Conservation (phyloP, 1,140 invertebrate species). For the Drosophila busckii region DNA sequence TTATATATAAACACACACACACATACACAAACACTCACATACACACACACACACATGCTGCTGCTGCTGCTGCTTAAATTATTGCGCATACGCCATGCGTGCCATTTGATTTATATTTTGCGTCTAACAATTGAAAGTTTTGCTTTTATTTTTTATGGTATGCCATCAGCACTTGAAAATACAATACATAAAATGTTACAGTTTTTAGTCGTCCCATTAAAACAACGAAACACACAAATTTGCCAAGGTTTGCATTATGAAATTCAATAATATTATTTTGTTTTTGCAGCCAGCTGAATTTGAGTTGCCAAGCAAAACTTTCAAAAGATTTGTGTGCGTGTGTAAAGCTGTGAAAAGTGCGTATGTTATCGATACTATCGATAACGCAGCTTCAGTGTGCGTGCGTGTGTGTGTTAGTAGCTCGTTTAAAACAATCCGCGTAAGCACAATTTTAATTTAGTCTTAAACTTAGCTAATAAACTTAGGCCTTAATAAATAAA, state of each 20-base stretch:
- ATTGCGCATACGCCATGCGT: slow-evolving; percentile 53
- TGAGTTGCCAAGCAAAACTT: slow-evolving; percentile 52
- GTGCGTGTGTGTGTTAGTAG: slow-evolving; percentile 21
- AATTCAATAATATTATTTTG: slow-evolving; percentile 2
- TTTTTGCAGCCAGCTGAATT: slow-evolving; percentile 8
- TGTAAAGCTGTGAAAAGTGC: not conserved
- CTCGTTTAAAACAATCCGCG: slow-evolving; percentile 57
- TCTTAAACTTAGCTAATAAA: slow-evolving; percentile 56
- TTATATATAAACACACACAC: slow-evolving; percentile 54
- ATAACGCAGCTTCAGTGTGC: slow-evolving; percentile 21
- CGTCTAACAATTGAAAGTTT: slow-evolving; percentile 73
- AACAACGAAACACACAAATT: slow-evolving; percentile 28
- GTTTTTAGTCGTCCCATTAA: no score
- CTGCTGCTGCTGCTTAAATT: slow-evolving; percentile 21
- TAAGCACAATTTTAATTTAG: slow-evolving; percentile 75
- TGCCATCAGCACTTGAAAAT: slow-evolving; percentile 75
- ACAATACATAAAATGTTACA: slow-evolving; percentile 1
- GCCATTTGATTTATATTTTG: slow-evolving; percentile 1
- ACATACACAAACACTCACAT: slow-evolving; percentile 17
- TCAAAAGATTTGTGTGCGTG: slow-evolving; percentile 32
- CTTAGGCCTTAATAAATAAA: slow-evolving; percentile 47
- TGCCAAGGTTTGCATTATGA: slow-evolving; percentile 46
- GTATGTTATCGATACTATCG: no score
- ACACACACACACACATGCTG: slow-evolving; percentile 34
- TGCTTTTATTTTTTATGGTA: slow-evolving; percentile 36